A percentile compares a stretch with the other conserved stretches of the same genome.
Conservation (phyloP, 2,888 invertebrate species). For the Erebia epiphron region DNA sequence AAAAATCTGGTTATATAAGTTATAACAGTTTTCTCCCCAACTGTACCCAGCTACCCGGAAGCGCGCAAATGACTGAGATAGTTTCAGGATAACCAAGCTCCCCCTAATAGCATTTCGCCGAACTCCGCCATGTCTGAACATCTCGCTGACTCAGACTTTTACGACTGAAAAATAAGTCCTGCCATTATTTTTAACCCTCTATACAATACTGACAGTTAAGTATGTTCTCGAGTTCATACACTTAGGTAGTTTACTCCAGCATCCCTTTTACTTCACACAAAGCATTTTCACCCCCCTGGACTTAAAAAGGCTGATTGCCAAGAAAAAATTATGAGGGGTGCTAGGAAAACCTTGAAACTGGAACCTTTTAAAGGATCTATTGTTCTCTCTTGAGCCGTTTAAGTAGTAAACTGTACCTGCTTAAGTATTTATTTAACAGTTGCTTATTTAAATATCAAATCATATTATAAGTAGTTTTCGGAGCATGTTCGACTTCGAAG, state of each 20-base stretch:
- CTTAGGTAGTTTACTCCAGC: background rate
- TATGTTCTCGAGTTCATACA: background rate
- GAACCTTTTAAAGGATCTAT: background rate
- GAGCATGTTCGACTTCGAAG: no score
- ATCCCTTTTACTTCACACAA: background rate
- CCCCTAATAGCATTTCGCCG: slow-evolving; percentile 20
- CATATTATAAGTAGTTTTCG: no score
- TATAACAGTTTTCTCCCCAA: slow-evolving; percentile 1
- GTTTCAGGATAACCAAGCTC: slow-evolving; percentile 24
- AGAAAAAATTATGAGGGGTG: background rate
- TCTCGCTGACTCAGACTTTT: slow-evolving; percentile 25
- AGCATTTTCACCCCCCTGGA: background rate
- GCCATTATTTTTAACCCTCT: slow-evolving; percentile 3
- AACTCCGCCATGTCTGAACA: slow-evolving; percentile 17
- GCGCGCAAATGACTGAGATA: slow-evolving; percentile 27
- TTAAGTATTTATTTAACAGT: no score
- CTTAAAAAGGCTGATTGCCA: no score
- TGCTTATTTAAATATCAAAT: no score
- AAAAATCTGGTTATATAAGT: no score
- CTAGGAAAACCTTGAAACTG: background rate
- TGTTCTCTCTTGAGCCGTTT: background rate
- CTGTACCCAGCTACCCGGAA: slow-evolving; percentile 21
- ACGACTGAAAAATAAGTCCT: slow-evolving; percentile 8
- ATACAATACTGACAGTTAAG: background rate
- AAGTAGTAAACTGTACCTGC: no score